Evolutionary conservation across 2,888 invertebrate species (phyloP), one percentile per base, ranked within the genome.

Genomic region (Girardia tigrina): DNA sequence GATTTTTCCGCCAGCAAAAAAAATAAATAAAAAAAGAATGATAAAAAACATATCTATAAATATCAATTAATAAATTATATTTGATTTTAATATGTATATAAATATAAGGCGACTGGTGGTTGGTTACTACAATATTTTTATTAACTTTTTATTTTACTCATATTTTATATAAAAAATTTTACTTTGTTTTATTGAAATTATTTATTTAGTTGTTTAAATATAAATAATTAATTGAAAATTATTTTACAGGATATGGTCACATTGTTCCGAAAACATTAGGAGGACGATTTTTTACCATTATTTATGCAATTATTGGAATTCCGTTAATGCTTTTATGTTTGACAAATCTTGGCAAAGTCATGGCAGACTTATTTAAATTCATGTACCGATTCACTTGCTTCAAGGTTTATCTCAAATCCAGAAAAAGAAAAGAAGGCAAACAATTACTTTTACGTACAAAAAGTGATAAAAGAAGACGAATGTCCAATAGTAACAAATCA

Each of bases 291-390:
- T 81, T 83, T 26, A 84, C 84, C 77, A 84, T 84, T n/a, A 81
- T 83, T 6, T 84, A 84, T 78, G 83, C 84, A 6, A 80, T 83
- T 8, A 79, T 84, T 20, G 86, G 86, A 8, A 86, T 86, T 23
- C 86, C 86, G 0, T 80, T 86, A 26, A 86, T 86, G 86, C 80
- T 86, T 74, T 80, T 86, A 28, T 86, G 85, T 78, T 80, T 86
- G 78, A 85, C 86, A 0, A 86, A 86, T 79, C 85, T 86, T 75
- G 86, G 86, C n/a, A 86, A 86, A 78, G 84, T 85, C 26, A 80
- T 86, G 77, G 86, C 86, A 1, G 85, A 86, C 80, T 81, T 85
- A 12, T 86, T 86, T 81, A 83, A 85, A 42, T 85, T 84, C 79
- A 81, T 85, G 77, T 86, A 86, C 79, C 72, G 73, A 26, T 72